Base-by-base conservation (phyloP, 2,113 vertebrate genomes). In the Bubo blakistoni region DNA sequence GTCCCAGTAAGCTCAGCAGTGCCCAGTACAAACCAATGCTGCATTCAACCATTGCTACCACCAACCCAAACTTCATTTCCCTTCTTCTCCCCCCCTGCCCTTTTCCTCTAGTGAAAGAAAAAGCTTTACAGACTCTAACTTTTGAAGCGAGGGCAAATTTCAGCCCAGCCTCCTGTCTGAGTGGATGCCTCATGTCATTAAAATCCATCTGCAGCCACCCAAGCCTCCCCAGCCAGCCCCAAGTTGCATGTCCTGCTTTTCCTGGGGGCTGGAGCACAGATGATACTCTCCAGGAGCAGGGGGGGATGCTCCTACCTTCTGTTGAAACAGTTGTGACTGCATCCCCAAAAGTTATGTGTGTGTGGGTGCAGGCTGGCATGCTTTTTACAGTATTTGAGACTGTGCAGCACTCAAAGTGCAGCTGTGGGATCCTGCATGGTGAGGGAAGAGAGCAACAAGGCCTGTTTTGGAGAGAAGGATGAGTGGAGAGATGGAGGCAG, bases 281-380 rank as follows among this genome's bases (percentile, higher is more conserved):
- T 18, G 78, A 83, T 57, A 55, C 36, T 92, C 44, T 71, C 36
- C 67, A 29, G 0, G 7, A 91, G 16, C 71, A 61, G 13, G 5
- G 21, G 21, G 30, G 5, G 90, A 54, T 79, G 44, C 34, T 95
- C 73, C 65, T 73, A 15, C 52, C 5, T 44, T 3, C 0, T 2
- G 10, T 44, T 1, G 1, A 17, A 24, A 9, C 13, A 13, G 20
- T 71, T 81, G 42, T 25, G 69, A 12, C 34, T 44, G 47, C 52
- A 30, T 17, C 34, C 55, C 30, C 24, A 16, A 8, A 30, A 66
- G 65, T 18, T 8, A 32, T 29, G 29, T 26, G 24, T 13, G 11
- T 2, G 2, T 2, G 12, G 20, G 16, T 13, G 24, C 5, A 22
- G 19, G 6, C 29, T 92, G 44, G 5, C 2, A 5, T 15, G 7